These are phyloP conservation scores for Siphlonurus alternatus DNA, from an alignment of 2,888 invertebrate genomes.

Conservation along the genomic window DNA sequence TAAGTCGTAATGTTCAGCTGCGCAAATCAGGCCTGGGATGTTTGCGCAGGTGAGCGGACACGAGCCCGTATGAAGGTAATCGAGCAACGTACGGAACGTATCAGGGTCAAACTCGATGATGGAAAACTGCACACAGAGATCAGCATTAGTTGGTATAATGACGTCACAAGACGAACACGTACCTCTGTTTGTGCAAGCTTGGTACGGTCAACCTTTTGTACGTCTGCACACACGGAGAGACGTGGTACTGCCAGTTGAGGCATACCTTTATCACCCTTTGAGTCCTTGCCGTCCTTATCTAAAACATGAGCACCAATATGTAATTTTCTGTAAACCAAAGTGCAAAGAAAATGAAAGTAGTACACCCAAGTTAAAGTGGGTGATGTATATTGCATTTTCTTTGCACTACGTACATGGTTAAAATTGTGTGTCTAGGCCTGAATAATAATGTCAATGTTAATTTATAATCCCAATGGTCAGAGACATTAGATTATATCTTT, in stretches of 20 bases:
- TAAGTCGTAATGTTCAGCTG: constrained; percentile 86
- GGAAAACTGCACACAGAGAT: constrained; percentile 51
- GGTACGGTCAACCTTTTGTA: constrained; percentile 81
- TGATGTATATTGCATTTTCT: no score
- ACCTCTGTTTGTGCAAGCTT: constrained; percentile 86
- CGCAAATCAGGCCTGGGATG: constrained; percentile 83
- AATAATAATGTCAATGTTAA: no score
- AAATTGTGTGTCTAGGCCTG: no score
- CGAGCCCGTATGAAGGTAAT: constrained; percentile 84
- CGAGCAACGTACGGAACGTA: constrained; percentile 75
- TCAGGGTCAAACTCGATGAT: constrained; percentile 92
- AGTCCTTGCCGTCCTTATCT: constrained; percentile 69
- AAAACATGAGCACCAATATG: no score
- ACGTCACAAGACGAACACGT: constrained; percentile 14
- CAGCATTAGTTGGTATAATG: not conserved
- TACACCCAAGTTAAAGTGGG: no score
- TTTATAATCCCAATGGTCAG: no score
- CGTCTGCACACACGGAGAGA: constrained; percentile 82
- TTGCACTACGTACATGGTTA: no score
- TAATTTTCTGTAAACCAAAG: no score
- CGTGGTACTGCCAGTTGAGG: constrained; percentile 67
- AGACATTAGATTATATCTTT: no score
- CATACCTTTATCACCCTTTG: constrained; percentile 58
- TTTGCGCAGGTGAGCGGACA: constrained; percentile 83
- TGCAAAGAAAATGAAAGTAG: no score